Evolutionary conservation across 1,140 invertebrate species (phyloP).

Genomic region (Lordiphosa clarofinis): DNA sequence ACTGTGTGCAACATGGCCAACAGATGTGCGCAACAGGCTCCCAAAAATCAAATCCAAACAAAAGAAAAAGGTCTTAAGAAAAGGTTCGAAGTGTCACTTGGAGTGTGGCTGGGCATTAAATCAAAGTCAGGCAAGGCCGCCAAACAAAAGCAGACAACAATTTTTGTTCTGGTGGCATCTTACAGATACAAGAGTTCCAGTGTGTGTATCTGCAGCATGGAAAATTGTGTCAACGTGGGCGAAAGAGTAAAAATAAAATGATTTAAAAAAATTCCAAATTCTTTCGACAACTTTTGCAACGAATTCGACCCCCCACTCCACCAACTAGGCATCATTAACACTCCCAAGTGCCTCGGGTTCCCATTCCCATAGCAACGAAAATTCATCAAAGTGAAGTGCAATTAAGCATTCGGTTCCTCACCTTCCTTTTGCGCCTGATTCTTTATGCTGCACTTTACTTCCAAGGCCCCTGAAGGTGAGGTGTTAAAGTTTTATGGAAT

Average conservation of each 20-base stretch:
- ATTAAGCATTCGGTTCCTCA: slow-evolving; percentile 34
- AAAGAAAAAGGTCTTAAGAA: slow-evolving; percentile 31
- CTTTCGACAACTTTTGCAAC: not conserved
- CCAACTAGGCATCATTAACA: slow-evolving; percentile 37
- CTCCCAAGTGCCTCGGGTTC: slow-evolving; percentile 13
- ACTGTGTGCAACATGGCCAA: slow-evolving; percentile 47
- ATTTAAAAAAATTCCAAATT: slow-evolving; percentile 31
- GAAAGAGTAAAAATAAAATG: slow-evolving; percentile 58
- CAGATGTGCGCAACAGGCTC: slow-evolving; percentile 69
- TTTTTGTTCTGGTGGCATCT: slow-evolving; percentile 27
- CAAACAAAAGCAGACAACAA: slow-evolving; percentile 14
- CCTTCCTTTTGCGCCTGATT: slow-evolving; percentile 4
- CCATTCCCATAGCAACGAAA: slow-evolving; percentile 10
- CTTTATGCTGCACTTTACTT: slow-evolving; percentile 27
- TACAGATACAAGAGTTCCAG: slow-evolving; percentile 33
- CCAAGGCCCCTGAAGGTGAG: slow-evolving; percentile 39
- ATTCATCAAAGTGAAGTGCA: slow-evolving; percentile 54
- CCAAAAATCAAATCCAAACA: slow-evolving; percentile 31
- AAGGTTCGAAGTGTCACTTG: slow-evolving; percentile 62
- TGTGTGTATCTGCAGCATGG: slow-evolving; percentile 44
- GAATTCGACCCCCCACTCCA: not conserved
- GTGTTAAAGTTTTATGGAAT: slow-evolving; percentile 66
- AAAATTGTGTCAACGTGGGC: slow-evolving; percentile 71
- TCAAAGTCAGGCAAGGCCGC: slow-evolving; percentile 49
- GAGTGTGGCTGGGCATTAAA: slow-evolving; percentile 60